Evolutionary conservation across 2,797 vertebrate genomes (phyloP), one percentile per base, ranked within the genome.

Genomic region (Xenentodon cancila): DNA sequence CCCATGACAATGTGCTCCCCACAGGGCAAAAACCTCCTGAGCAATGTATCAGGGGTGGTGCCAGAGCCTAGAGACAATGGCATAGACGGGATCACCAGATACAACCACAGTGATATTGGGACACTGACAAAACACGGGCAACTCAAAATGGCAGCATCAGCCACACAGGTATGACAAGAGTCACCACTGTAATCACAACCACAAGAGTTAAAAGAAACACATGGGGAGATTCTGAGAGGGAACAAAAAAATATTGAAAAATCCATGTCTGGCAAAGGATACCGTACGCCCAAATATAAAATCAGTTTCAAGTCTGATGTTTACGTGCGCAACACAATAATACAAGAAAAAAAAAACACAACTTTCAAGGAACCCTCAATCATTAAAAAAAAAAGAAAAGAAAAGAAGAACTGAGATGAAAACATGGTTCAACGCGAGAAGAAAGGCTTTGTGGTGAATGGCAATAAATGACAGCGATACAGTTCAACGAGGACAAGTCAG

Each of bases 401-500:
- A 34, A 53, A 61, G n/a, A n/a, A n/a, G n/a, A 72, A 72, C 51
- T 52, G 47, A 72, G 54, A 15, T 45, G 70, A 75, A 58, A 74
- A 74, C 34, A 78, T 18, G 47, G 62, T 80, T 58, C 21, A 63
- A 77, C 67, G 60, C 17, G 32, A 71, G 72, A 84, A 25, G 55
- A 66, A 62, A 81, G 64, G 85, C 81, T 90, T 86, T 85, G 71
- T 68, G 75, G 73, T 90, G 90, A 92, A 94, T 80, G 94, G 95
- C 95, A 97, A 96, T 96, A 96, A 96, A 86, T 66, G 75, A 84
- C 82, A 91, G 84, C 80, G 9, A 47, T 68, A 78, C 47, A 50
- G 21, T 74, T 77, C 44, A 46, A 43, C 25, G 45, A 64, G 12
- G 76, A 88, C 45, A 60, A 40, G n/a, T 52, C 53, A 37, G 34